Evolutionary conservation across 2,113 vertebrate genomes (phyloP), one percentile per base, ranked within the genome.

Genomic region (Chaetorhynchus papuensis): DNA sequence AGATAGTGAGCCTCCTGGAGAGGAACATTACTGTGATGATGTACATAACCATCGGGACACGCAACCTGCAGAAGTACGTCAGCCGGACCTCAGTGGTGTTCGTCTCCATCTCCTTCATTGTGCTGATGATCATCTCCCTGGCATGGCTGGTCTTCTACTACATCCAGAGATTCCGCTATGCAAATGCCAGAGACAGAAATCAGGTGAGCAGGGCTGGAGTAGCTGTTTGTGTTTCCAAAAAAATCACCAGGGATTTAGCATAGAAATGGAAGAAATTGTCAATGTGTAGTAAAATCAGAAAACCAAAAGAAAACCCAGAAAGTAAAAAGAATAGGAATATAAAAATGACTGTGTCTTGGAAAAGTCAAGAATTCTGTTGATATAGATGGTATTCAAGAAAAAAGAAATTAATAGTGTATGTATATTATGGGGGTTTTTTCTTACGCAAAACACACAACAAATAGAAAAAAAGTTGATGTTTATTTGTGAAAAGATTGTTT

Each of bases 141-240:
- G 99, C 99, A 0, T 99, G 99, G 99, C 98, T 99, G 52, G 99
- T 99, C 98, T 99, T 99, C 98, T 99, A 99, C 96, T 99, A 99
- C 90, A 99, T 99, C 97, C 99, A 99, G 98, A 98, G 99, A 69
- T 99, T 99, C 95, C 99, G 99, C 94, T 99, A 99, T 31, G 99
- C 99, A 19, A 99, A 99, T 47, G 99, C 99, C 89, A 98, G 99
- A 54, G 99, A 99, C 96, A 98, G 99, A 83, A 99, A 99, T 96
- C 99, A 99, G 99, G 99, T 99, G 98, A 95, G 98, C 77, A 47
- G 66, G 27, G 26, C n/a, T 66, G 44, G 26, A 35, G 6, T 18
- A 50, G 30, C 56, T 60, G 8, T 6, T 24, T 14, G 45, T 22
- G 11, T n/a, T 83, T 37, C 33, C 9, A 41, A 45, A 45, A 45